Base-by-base conservation (phyloP, 2,888 invertebrate genomes). In the Tipula lateralis region DNA sequence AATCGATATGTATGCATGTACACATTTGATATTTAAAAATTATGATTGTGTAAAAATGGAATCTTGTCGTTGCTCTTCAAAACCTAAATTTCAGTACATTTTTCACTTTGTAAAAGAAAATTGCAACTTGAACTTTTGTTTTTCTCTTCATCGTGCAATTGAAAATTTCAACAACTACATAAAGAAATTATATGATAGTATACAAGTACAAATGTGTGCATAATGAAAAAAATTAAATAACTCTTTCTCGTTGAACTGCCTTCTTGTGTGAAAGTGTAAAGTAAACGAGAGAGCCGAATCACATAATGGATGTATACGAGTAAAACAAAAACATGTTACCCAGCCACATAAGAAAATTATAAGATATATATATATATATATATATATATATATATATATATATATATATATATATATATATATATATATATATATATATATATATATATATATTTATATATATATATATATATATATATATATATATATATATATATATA, bases 121-220 rank as follows among this genome's bases (percentile, higher is more conserved):
- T 66, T 66, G 66, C 66, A 66, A 66, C 66, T 66, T 66, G 66
- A 66, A 66, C 66, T 66, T 66, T 66, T 50, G 39, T 9, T 39
- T 50, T 44, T n/a, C 16, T 16, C 44, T 50, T 6, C 16, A 50
- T 66, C 66, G 24, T 24, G 66, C 12, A 66, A 66, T 24, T 66
- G 9, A 66, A 66, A 24, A 24, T 66, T 66, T 66, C 66, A 66
- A 66, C 66, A 66, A 66, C 66, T 66, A 66, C 24, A 66, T 9
- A 24, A 66, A 66, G 66, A 66, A 66, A 66, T 1, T 66, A 66
- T 24, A 66, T 24, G 16, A 39, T 4, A 13, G 12, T 66, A 24
- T 66, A 9, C 24, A 66, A 24, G 9, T 66, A 24, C 24, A 24
- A 7, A 24, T 66, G 66, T 66, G 24, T 44, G 44, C 16, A 44